phyloP scores from a whole-genome alignment of 2,888 invertebrate genomes.

The Allolobophora icterica region DNA sequence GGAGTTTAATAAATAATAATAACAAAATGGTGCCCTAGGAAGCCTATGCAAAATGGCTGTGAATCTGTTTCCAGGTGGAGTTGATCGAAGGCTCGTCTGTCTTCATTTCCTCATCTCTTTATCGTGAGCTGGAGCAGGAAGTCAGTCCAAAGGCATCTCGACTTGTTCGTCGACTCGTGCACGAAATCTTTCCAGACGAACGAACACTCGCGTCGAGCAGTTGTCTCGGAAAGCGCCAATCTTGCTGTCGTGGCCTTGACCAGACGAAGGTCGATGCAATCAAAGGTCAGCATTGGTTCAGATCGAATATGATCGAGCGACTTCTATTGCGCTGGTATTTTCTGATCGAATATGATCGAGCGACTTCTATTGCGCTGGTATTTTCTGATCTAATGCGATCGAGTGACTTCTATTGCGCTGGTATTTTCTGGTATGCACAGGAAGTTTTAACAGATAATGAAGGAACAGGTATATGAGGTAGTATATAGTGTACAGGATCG shows the following conservation, averaged over 20 bases:
- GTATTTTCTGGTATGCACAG: not conserved
- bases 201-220: slow-evolving; percentile 41
- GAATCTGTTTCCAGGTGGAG: slow-evolving; percentile 38
- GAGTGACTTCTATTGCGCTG: not conserved
- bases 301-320: not conserved
- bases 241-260: slow-evolving; percentile 39
- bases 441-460: not conserved
- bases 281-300: slow-evolving; percentile 37
- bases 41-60: not conserved
- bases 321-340: not conserved
- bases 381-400: not conserved
- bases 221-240: slow-evolving; percentile 40
- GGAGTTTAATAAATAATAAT: too few species aligned
- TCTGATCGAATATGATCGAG: not conserved
- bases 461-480: not conserved
- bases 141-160: slow-evolving; percentile 36
- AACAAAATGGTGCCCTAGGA: not conserved
- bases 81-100: slow-evolving; percentile 43
- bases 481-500: not conserved
- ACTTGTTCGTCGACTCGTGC: slow-evolving; percentile 41
- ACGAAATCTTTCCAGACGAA: slow-evolving; percentile 43
- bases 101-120: slow-evolving; percentile 32
- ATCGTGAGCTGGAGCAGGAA: slow-evolving; percentile 33
- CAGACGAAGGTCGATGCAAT: slow-evolving; percentile 43
- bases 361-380: not conserved